Evolutionary conservation across 2,888 invertebrate genomes (phyloP).

Genomic region (Metacarcinus magister): DNA sequence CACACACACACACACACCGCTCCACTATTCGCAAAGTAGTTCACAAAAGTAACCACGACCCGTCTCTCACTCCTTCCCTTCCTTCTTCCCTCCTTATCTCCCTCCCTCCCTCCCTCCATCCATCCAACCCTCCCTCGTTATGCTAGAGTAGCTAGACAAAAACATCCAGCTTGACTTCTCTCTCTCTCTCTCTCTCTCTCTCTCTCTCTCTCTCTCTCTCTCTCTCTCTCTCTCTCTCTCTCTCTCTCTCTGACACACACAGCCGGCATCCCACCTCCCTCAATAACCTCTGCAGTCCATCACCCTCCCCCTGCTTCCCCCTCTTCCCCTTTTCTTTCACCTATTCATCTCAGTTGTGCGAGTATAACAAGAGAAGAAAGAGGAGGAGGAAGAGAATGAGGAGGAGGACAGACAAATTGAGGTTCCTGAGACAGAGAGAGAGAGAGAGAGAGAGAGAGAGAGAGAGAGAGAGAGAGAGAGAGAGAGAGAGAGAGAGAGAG

Average conservation of each 20-base stretch:
- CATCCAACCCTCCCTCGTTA: too few species aligned
- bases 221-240: constrained; percentile 62
- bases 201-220: background rate
- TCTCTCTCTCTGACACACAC: constrained; percentile 32
- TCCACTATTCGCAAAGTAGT: too few species aligned
- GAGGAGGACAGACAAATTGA: background rate
- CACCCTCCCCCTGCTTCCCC: background rate
- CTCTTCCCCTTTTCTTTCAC: too few species aligned
- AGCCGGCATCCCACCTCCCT: too few species aligned
- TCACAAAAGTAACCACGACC: background rate
- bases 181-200: constrained; percentile 44
- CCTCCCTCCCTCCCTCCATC: too few species aligned
- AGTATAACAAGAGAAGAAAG: too few species aligned
- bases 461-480: constrained; percentile 16
- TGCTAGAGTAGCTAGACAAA: too few species aligned
- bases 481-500: constrained; percentile 1
- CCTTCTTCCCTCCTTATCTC: too few species aligned
- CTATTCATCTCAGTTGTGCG: background rate
- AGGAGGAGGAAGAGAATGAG: constrained; percentile 3
- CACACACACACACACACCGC: too few species aligned
- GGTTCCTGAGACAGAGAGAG: too few species aligned
- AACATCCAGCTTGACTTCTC: too few species aligned
- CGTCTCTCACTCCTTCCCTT: background rate
- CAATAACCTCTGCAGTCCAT: constrained; percentile 10
- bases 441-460: too few species aligned